Conservation (phyloP, 2,888 invertebrate species). For the Graphium colonna region DNA sequence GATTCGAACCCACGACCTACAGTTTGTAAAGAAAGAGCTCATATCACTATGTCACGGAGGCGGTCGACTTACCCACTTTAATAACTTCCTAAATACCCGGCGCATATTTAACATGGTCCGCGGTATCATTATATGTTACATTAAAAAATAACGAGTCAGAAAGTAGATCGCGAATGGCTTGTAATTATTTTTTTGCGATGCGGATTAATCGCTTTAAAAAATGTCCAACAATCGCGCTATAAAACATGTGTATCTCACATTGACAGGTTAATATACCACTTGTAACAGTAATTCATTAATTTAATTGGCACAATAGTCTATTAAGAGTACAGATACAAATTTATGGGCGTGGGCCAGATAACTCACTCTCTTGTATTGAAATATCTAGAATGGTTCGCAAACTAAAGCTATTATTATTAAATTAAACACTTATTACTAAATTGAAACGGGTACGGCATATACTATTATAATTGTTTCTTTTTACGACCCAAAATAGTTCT, state of each 20-base stretch:
- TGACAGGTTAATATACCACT: conserved; percentile 41
- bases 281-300: conserved; percentile 44
- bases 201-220: conserved; percentile 9
- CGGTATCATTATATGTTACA: no score
- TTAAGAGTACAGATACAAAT: conserved; percentile 45
- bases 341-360: conserved; percentile 14
- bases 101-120: no score
- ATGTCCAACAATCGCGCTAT: background rate
- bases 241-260: conserved; percentile 24
- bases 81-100: no score
- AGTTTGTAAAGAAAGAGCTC: no score
- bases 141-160: background rate
- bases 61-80: no score
- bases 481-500: no score
- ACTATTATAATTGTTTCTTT: no score
- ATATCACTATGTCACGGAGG: no score
- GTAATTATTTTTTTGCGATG: conserved; percentile 13
- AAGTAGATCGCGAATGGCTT: background rate
- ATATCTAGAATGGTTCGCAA: background rate
- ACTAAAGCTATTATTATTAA: no score
- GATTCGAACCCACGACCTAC: no score
- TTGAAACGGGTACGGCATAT: no score
- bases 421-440: no score
- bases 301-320: conserved; percentile 46
- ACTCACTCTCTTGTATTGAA: background rate